Evolutionary conservation across 2,888 invertebrate genomes (phyloP).

Genomic region (Tetheella fluctuosa): DNA sequence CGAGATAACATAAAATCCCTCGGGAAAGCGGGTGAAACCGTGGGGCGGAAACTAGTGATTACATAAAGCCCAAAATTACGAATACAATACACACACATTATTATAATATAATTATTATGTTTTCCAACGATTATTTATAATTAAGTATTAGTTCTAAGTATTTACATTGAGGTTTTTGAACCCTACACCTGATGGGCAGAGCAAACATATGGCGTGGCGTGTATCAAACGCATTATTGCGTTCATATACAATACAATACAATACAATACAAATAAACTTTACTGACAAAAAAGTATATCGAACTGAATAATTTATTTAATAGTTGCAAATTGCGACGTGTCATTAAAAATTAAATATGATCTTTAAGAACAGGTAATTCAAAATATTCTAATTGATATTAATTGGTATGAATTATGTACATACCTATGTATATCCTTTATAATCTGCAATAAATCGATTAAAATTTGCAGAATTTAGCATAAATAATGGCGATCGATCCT

Average conservation of each 20-base stretch:
- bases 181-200: background rate
- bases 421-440: background rate
- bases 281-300: background rate
- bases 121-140: too few species aligned
- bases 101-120: too few species aligned
- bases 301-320: background rate
- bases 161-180: background rate
- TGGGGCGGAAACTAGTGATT: too few species aligned
- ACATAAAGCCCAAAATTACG: too few species aligned
- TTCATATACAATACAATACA: background rate
- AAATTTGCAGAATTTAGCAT: background rate
- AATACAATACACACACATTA: too few species aligned
- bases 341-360: background rate
- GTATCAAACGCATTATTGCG: background rate
- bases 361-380: background rate
- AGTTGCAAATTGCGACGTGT: background rate
- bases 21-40: too few species aligned
- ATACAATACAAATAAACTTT: background rate
- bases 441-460: constrained; percentile 1
- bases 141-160: too few species aligned
- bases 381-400: background rate
- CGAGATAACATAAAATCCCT: too few species aligned
- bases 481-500: too few species aligned
- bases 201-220: background rate
- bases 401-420: background rate